Evolutionary conservation across 2,113 vertebrate species (phyloP), one percentile per base, ranked within the genome.

Genomic region (Rhea pennata): DNA sequence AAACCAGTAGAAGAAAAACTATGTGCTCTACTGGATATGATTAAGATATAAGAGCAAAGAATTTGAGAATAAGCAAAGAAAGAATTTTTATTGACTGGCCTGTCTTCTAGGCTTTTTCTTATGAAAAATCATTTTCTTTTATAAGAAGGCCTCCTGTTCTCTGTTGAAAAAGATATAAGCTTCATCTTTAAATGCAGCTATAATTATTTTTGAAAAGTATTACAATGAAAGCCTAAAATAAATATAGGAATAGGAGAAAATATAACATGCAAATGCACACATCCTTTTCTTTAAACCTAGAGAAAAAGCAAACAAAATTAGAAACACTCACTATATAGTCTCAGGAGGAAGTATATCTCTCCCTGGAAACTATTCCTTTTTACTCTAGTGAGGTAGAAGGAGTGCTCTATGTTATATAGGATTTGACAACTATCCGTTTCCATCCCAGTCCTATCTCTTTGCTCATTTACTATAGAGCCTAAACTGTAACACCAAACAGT

Each of bases 1-100:
- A 92, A 95, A 78, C 23, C 87, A 95, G 73, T 92, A 67, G 94
- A 62, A 93, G 56, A 84, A 95, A 66, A 91, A 21, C 24, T 65
- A 39, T 86, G 29, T 72, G 58, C 44, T 84, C 23, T 72, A 61
- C 33, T 88, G 51, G 51, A n/a, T 96, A 87, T 59, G 42, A 92
- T 88, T 92, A 93, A 86, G 75, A 83, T 71, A 66, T n/a, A 84
- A 90, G 12, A 86, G 56, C 56, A 74, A 81, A 96, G 73, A 92
- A 84, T 83, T 58, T 64, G 19, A 87, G 64, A 87, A 21, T 26
- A 94, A 87, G 73, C 20, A 90, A 6, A 71, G 48, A 53, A 89
- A 40, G 26, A 73, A 13, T 80, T 92, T 94, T 88, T 91, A 59
- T 42, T 72, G 22, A 75, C 24, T 88, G 33, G 21, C 20, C 44